These are phyloP conservation scores for Stictocephala bisonia DNA, from an alignment of 2,888 invertebrate genomes.

Conservation along the genomic window DNA sequence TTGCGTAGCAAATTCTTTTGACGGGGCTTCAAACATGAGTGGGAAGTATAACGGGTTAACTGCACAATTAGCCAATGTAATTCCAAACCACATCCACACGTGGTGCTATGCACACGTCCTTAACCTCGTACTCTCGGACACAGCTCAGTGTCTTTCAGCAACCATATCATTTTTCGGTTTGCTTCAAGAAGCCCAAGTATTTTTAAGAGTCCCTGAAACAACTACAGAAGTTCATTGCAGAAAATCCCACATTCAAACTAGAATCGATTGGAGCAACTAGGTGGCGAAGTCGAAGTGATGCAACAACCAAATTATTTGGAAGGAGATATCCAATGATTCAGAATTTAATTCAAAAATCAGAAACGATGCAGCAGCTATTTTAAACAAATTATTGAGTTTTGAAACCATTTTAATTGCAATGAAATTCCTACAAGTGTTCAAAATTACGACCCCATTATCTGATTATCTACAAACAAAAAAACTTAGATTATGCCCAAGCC, in stretches of 20 bases:
- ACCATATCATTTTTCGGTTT: slow-evolving; percentile 30
- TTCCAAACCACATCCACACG: slow-evolving; percentile 32
- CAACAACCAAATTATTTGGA: slow-evolving; percentile 9
- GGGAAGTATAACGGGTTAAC: slow-evolving; percentile 4
- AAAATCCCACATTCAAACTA: slow-evolving; percentile 1
- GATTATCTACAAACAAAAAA: too few relatives aligned
- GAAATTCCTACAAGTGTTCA: slow-evolving; percentile 1
- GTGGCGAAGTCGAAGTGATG: slow-evolving; percentile 1
- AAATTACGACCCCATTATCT: background rate
- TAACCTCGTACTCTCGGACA: slow-evolving; percentile 7
- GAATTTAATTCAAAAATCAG: slow-evolving; percentile 6
- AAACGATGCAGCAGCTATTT: background rate
- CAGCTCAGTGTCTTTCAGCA: background rate
- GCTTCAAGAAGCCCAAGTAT: slow-evolving; percentile 23
- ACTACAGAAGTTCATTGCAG: background rate
- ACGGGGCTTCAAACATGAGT: slow-evolving; percentile 20
- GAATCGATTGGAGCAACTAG: slow-evolving; percentile 6
- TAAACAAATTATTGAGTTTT: background rate
- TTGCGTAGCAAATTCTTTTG: background rate
- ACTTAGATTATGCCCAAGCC: too few relatives aligned
- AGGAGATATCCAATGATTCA: background rate
- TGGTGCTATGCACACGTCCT: slow-evolving; percentile 32
- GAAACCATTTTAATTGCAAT: background rate
- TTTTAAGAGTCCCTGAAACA: slow-evolving; percentile 15
- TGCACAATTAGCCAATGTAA: background rate